Base-by-base conservation (phyloP, 2,888 invertebrate genomes). In the Drosophila niveifrons region DNA sequence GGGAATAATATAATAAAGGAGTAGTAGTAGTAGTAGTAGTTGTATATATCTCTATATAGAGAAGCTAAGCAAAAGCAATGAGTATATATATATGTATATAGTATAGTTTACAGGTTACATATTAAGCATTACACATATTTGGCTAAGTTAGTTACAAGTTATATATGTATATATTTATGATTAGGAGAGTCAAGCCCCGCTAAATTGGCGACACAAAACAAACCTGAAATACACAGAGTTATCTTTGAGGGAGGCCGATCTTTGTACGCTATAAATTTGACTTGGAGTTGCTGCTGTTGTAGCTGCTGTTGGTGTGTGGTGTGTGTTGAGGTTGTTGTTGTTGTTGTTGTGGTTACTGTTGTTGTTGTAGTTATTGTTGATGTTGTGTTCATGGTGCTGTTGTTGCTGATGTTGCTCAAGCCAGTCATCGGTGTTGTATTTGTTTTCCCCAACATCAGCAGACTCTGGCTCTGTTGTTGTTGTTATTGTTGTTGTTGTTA, bases 221-320 rank as follows among this genome's bases (percentile, higher is more conserved):
- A 92, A 93, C 93, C 93, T 93, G 92, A 92, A 90, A 87, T 91
- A 88, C 68, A 89, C 91, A 90, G 91, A 91, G 90, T 92, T 92
- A 91, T 93, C 93, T 92, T 93, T 93, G 91, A 94, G 93, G 91
- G 94, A 94, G 89, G 94, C 94, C 92, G 94, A 94, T 92, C 94
- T 94, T 93, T 93, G 92, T 88, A 93, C 92, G 90, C 91, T 92
- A 90, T 93, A 93, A 91, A 93, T 93, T 89, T 93, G 93, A 92
- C 93, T 94, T 79, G 91, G 88, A 74, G 91, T 91, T 75, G 92
- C 91, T 72, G 92, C 90, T 80, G 84, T 62, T 75, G 66, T 83
- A 59, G 73, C 65, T 78, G 69, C 72, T 68, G 66, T 64, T 75
- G 73, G 69, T 55, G 73, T 79, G 63, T 68, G 68, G 66, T 51